Conservation (phyloP, 2,888 invertebrate species). For the Drosophila atroscutellata region DNA sequence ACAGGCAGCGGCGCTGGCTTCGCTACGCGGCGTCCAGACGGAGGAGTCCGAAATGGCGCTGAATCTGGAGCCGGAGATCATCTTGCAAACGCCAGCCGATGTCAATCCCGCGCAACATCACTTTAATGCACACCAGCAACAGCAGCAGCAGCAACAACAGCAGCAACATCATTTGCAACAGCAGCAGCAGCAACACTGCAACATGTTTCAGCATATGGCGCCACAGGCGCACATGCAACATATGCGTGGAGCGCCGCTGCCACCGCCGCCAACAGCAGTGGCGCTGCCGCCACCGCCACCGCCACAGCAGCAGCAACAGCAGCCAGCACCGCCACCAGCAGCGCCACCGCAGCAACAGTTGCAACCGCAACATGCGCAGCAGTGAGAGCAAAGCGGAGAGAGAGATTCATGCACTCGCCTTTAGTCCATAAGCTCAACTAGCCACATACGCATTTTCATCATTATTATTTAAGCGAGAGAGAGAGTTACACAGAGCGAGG, state of each 20-base stretch:
- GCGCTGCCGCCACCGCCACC: constrained; percentile 61
- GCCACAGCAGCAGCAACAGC: constrained; percentile 66
- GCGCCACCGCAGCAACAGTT: constrained; percentile 54
- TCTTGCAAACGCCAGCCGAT: constrained; percentile 81
- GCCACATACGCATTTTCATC: constrained; percentile 64
- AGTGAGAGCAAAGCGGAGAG: constrained; percentile 35
- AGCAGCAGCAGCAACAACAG: constrained; percentile 66
- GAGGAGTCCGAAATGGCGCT: constrained; percentile 79
- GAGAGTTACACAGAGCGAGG: neutral
- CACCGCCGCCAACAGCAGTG: constrained; percentile 70
- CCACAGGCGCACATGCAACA: constrained; percentile 83
- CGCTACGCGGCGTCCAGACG: constrained; percentile 52
- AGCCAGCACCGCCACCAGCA: constrained; percentile 51
- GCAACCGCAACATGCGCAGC: constrained; percentile 45
- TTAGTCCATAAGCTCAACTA: constrained; percentile 74
- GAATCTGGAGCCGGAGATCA: constrained; percentile 81
- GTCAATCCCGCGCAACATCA: constrained; percentile 75
- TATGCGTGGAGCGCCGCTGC: constrained; percentile 74
- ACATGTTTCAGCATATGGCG: constrained; percentile 83
- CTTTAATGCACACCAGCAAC: constrained; percentile 74
- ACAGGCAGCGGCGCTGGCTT: constrained; percentile 66
- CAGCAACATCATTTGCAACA: constrained; percentile 70
- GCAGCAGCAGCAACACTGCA: constrained; percentile 78
- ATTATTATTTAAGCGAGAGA: constrained; percentile 23
- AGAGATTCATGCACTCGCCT: constrained; percentile 43